Evolutionary conservation across 2,113 vertebrate species (phyloP), one percentile per base, ranked within the genome.

Genomic region (Myrmecophaga tridactyla): DNA sequence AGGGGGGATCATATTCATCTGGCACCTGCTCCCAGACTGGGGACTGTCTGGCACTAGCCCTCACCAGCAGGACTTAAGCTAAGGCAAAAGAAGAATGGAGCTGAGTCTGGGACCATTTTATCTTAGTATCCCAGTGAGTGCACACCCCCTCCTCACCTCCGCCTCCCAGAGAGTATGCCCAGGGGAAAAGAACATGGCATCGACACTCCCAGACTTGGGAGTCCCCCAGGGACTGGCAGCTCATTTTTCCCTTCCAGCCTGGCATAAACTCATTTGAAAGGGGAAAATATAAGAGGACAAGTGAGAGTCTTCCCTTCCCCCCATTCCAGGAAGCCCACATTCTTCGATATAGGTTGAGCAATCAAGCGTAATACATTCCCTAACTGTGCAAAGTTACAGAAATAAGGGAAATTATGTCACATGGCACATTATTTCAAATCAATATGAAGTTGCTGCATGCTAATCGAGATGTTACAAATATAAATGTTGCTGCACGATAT

Each of bases 181-280:
- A 1, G 13, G 8, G 15, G 56, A n/a, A n/a, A 27, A 8, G 9
- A 20, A 2, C 0, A 0, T 0, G 6, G 7, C 63, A 1, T 4
- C 7, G 9, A 53, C 13, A 3, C 76, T 6, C 20, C 23, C 12
- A 39, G 62, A 21, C 9, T 0, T 3, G 36, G 36, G 56, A 9
- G 9, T 31, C 41, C 41, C 18, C 29, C 4, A 3, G 4, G 0
- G 63, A n/a, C 43, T 3, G 6, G 34, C 2, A 2, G 41, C 60
- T 25, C 46, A 53, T 69, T 27, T 4, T n/a, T 39, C 15, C 36
- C 48, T 65, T 36, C 58, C 70, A 41, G 70, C n/a, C 60, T 10
- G 62, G 48, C 27, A 3, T 48, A 34, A 7, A 29, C 29, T 80
- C 31, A 7, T 65, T 7, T 41, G 53, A 73, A 23, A 21, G 43